phyloP scores from a whole-genome alignment of 2,113 vertebrate genomes.

The Arvicanthis niloticus region DNA sequence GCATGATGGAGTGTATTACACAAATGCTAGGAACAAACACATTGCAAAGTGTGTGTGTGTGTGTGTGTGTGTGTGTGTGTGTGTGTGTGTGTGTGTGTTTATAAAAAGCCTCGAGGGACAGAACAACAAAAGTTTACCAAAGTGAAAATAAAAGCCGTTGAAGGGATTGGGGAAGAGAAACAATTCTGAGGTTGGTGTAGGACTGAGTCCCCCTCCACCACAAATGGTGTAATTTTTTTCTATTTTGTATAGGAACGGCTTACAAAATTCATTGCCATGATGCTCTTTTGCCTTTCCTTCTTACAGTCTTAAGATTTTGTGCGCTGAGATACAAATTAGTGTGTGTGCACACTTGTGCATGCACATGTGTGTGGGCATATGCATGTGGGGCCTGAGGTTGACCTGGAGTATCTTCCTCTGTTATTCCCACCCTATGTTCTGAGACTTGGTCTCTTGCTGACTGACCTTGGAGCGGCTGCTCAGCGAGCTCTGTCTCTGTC shows the following conservation, averaged over 20 bases:
- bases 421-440: neutral
- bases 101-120: conserved; percentile 31
- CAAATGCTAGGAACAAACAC: conserved; percentile 58
- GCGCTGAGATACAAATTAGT: neutral
- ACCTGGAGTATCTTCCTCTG: neutral
- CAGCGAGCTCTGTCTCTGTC: neutral
- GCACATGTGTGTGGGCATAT: neutral
- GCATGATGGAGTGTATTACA: conserved; percentile 54
- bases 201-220: neutral
- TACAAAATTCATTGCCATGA: neutral
- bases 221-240: conserved; percentile 18
- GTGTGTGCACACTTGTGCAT: neutral
- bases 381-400: neutral
- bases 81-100: neutral
- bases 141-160: neutral
- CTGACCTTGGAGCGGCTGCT: neutral
- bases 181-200: neutral
- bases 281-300: conserved; percentile 5
- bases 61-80: no score
- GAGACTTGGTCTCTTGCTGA: neutral
- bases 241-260: neutral
- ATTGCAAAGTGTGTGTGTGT: neutral
- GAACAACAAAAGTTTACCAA: conserved; percentile 29
- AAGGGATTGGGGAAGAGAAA: conserved; percentile 9
- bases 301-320: neutral